Evolutionary conservation across 2,888 invertebrate species (phyloP).

Genomic region (Holacanthella duospinosa): DNA sequence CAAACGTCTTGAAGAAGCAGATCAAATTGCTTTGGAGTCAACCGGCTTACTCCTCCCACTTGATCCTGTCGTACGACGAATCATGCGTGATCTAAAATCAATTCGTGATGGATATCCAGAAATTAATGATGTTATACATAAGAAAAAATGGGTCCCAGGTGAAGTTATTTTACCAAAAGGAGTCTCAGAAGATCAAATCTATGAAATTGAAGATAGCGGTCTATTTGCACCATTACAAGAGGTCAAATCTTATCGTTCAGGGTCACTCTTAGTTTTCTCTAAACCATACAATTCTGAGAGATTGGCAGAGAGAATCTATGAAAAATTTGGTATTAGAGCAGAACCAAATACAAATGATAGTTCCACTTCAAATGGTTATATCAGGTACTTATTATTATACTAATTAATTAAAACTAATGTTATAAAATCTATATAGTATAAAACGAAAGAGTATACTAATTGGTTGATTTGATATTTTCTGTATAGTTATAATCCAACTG

Average conservation of each 20-base stretch:
- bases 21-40: slow-evolving; percentile 1
- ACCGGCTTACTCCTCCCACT: slow-evolving; percentile 4
- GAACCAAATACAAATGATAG: slow-evolving; percentile 3
- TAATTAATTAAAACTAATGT: no score
- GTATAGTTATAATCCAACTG: neutral
- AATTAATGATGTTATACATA: neutral
- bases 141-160: slow-evolving; percentile 8
- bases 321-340: neutral
- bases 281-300: slow-evolving; percentile 7
- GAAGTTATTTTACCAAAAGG: neutral
- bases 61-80: neutral
- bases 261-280: neutral
- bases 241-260: neutral
- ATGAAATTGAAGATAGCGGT: slow-evolving; percentile 2
- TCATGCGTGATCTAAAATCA: slow-evolving; percentile 7
- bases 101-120: slow-evolving; percentile 2
- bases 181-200: slow-evolving; percentile 4
- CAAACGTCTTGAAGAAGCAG: slow-evolving; percentile 7
- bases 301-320: neutral
- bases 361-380: neutral
- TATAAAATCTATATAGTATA: no score
- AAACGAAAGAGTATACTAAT: no score
- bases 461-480: neutral
- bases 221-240: slow-evolving; percentile 2
- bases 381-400: neutral